phyloP scores from a whole-genome alignment of 1,140 invertebrate genomes.

The Drosophila subobscura region DNA sequence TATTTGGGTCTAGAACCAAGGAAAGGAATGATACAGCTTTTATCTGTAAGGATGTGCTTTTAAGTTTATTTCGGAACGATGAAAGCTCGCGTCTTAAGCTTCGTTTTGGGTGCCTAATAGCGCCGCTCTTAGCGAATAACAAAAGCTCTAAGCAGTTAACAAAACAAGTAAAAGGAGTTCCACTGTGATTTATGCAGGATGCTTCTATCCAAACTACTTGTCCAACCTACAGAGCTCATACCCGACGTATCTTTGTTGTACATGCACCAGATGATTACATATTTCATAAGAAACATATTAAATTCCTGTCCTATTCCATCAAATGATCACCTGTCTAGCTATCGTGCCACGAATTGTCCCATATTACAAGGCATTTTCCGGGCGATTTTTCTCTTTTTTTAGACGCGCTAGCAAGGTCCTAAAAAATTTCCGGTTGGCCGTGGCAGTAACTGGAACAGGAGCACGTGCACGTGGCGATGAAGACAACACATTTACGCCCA shows the following conservation, averaged over 20 bases:
- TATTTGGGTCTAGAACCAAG: background rate
- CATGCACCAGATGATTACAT: slow-evolving; percentile 3
- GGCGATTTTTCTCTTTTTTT: slow-evolving; percentile 39
- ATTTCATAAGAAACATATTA: slow-evolving; percentile 32
- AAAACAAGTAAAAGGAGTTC: background rate
- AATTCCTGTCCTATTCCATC: slow-evolving; percentile 1
- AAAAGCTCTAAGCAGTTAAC: background rate
- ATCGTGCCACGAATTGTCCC: slow-evolving; percentile 21
- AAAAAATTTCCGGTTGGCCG: slow-evolving; percentile 57
- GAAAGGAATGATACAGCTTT: no score
- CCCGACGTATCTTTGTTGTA: slow-evolving; percentile 39
- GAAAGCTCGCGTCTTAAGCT: background rate
- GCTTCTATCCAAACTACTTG: background rate
- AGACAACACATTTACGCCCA: slow-evolving; percentile 65
- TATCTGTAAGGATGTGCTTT: no score
- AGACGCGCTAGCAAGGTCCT: slow-evolving; percentile 41
- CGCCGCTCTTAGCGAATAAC: background rate
- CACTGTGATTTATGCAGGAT: no score
- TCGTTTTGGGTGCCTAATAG: no score
- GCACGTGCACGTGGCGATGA: slow-evolving; percentile 61
- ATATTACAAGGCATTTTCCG: slow-evolving; percentile 27
- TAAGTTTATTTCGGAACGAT: no score
- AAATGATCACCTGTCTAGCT: slow-evolving; percentile 16
- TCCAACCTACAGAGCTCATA: slow-evolving; percentile 9
- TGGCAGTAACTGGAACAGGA: slow-evolving; percentile 31